These are phyloP conservation scores for Capromys pilorides DNA, from an alignment of 2,797 vertebrate species.

Conservation along the genomic window DNA sequence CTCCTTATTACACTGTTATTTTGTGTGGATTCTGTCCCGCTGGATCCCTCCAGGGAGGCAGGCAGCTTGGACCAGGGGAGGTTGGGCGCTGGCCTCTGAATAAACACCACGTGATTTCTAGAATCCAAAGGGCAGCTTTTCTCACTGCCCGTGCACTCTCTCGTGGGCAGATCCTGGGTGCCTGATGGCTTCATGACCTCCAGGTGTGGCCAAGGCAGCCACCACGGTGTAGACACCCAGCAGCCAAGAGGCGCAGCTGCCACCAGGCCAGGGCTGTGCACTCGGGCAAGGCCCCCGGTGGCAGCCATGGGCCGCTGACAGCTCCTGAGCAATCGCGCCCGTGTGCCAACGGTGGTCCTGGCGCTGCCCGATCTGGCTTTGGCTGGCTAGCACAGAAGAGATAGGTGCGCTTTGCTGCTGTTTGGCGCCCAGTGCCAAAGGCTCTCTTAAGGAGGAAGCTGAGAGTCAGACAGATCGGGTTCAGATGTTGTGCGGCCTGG, in stretches of 20 bases:
- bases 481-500: not conserved
- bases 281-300: conserved; percentile 66
- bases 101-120: conserved; percentile 77
- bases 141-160: conserved; percentile 66
- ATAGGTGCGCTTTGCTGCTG: not conserved
- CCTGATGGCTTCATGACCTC: conserved; percentile 62
- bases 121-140: conserved; percentile 78
- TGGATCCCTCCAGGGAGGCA: conserved; percentile 55
- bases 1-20: conserved; percentile 70
- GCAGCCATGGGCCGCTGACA: not conserved
- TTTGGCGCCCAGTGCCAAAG: not conserved
- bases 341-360: conserved; percentile 67
- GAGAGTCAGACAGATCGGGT: not conserved
- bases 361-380: not conserved
- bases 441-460: not conserved
- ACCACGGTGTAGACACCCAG: conserved; percentile 69
- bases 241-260: conserved; percentile 67
- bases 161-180: conserved; percentile 70
- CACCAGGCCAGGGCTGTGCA: conserved; percentile 72
- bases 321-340: conserved; percentile 68
- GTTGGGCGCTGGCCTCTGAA: conserved; percentile 63
- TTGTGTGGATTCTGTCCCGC: conserved; percentile 75
- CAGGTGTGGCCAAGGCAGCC: conserved; percentile 70
- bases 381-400: not conserved
- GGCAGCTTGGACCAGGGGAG: conserved; percentile 43